Evolutionary conservation across 1,140 invertebrate species (phyloP), one percentile per base, ranked within the genome.

Genomic region (Leptinotarsa undecemlineata): DNA sequence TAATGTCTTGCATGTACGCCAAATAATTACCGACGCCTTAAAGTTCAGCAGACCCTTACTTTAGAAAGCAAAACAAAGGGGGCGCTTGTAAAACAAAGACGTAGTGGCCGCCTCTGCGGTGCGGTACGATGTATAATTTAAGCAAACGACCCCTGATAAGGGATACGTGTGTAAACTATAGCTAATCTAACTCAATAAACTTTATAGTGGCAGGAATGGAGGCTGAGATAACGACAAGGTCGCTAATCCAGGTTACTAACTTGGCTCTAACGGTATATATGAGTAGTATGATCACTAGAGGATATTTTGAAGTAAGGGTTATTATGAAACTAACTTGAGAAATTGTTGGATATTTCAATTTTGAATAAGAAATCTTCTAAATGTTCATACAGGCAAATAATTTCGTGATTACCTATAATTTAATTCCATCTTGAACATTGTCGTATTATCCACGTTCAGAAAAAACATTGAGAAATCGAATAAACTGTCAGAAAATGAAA

Each of bases 121-220:
- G 33, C 60, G 61, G 60, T 48, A 66, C 68, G 74, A 71, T 57
- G 74, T 71, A 72, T 72, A 76, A 76, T 76, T 76, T 76, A 76
- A 71, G 74, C 74, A 76, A 76, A 84, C 83, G 82, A 82, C 78
- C 76, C 76, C 80, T 80, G 84, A 85, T 85, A 85, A 85, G 84
- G 78, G 81, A 77, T 82, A 83, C 80, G 81, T 83, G 82, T 84
- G 82, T 85, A 84, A 85, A 85, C 84, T 85, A 84, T 83, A 77
- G 82, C 81, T 85, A 85, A 85, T 85, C 84, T 85, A 83, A 85
- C 82, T 83, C 83, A 85, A 85, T 85, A 85, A 85, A 85, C 78
- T 85, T 85, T 85, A 85, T 85, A 85, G 84, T 85, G 84, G 84
- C 84, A 85, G 84, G 81, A 85, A 84, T 84, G 84, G 84, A 79